A percentile compares a stretch with the other conserved stretches of the same genome.
Evolutionary conservation across 2,113 vertebrate species (phyloP).

Genomic region (Notarius quadriscutis): DNA sequence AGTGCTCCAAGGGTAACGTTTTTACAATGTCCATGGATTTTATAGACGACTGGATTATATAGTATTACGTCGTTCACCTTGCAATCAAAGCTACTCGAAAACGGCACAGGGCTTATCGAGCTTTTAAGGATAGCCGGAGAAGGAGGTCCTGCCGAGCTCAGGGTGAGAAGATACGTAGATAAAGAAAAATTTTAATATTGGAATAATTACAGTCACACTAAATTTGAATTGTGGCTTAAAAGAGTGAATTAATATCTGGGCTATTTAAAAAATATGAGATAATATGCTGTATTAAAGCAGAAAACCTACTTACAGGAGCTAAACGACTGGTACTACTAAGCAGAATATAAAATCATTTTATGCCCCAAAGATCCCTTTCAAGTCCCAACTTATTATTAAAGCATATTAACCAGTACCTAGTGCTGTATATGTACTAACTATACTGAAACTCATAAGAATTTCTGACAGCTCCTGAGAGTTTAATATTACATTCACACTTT

Average conservation of each 20-base stretch:
- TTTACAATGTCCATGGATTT: constrained; percentile 55
- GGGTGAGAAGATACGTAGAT: not conserved
- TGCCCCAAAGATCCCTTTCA: not conserved
- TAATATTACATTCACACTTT: not conserved
- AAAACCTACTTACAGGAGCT: constrained; percentile 1
- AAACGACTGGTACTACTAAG: not conserved
- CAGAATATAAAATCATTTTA: constrained; percentile 13
- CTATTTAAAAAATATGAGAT: not conserved
- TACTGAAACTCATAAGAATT: not conserved
- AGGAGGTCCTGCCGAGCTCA: not conserved
- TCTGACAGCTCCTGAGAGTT: not conserved
- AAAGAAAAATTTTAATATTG: not conserved
- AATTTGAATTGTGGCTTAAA: not conserved
- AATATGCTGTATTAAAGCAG: not conserved
- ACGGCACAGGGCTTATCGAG: constrained; percentile 20
- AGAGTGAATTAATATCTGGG: not conserved
- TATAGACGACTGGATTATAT: constrained; percentile 53
- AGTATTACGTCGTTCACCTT: constrained; percentile 51
- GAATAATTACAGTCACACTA: not conserved
- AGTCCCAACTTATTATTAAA: not conserved
- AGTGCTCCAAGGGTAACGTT: constrained; percentile 50
- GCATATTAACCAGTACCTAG: not conserved
- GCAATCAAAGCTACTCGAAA: constrained; percentile 43
- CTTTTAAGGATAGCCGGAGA: constrained; percentile 2
- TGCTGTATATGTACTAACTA: not conserved